These are phyloP conservation scores for Petroica traversi DNA, from an alignment of 2,113 vertebrate genomes.

Conservation along the genomic window DNA sequence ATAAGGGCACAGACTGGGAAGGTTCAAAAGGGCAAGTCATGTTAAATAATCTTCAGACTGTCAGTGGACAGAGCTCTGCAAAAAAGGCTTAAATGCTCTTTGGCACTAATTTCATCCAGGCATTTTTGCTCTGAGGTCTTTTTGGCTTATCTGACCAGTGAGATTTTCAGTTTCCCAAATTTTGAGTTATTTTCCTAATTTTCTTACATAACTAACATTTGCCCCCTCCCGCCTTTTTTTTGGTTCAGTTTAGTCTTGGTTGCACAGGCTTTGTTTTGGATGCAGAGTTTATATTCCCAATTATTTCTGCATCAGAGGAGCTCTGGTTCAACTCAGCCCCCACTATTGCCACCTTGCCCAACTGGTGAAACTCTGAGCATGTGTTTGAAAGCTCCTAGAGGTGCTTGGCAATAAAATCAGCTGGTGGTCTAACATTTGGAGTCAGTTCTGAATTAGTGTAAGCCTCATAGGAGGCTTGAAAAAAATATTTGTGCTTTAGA, in stretches of 20 bases:
- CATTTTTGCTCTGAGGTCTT: neutral
- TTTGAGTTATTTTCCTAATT: neutral
- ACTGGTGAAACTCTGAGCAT: neutral
- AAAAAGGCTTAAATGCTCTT: neutral
- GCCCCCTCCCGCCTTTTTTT: fast-evolving
- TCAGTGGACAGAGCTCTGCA: neutral
- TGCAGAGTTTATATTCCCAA: neutral
- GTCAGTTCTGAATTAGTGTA: neutral
- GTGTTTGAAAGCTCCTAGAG: neutral
- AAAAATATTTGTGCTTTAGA: neutral
- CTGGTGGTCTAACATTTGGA: neutral
- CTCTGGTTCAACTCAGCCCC: neutral
- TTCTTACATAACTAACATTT: neutral
- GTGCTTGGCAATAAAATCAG: neutral
- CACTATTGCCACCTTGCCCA: neutral
- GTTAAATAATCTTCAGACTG: neutral
- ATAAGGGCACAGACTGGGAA: neutral
- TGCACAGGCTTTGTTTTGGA: neutral
- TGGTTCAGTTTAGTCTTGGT: neutral
- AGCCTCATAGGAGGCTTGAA: neutral
- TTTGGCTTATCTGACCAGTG: neutral
- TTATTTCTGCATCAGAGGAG: neutral
- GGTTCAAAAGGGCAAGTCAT: neutral
- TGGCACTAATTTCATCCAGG: neutral
- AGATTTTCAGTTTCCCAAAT: neutral